These are phyloP conservation scores for Neoaliturus tenellus DNA, from an alignment of 2,888 invertebrate genomes.

Conservation along the genomic window DNA sequence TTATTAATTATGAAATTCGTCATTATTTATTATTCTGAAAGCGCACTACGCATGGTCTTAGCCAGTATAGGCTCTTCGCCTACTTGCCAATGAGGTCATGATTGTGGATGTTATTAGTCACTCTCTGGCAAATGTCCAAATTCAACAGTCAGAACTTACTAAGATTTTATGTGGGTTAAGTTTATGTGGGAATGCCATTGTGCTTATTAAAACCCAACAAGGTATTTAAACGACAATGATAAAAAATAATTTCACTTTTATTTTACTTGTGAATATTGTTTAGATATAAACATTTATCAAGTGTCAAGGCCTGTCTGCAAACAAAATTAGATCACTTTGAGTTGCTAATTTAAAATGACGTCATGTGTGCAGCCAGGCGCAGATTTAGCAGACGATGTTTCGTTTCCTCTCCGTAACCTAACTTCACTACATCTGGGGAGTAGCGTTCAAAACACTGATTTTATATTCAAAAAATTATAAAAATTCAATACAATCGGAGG, in stretches of 20 bases:
- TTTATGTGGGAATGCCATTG: no score
- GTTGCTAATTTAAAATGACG: not conserved
- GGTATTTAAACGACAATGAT: no score
- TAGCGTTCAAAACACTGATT: not conserved
- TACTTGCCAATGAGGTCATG: conserved; percentile 47
- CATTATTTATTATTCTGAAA: no score
- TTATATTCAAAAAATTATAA: conserved; percentile 12
- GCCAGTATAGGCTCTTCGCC: not conserved
- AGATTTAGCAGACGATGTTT: conserved; percentile 37
- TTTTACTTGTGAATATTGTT: no score
- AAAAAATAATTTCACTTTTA: no score
- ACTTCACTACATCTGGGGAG: not conserved
- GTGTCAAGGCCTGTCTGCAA: not conserved
- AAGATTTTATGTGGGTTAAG: not conserved
- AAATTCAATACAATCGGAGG: conserved; percentile 31
- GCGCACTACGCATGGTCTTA: not conserved
- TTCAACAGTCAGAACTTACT: not conserved
- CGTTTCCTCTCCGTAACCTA: conserved; percentile 11
- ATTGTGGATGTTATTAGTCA: conserved; percentile 51
- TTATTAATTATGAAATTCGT: no score
- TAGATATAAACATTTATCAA: no score
- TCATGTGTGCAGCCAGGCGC: conserved; percentile 26
- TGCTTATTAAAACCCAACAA: no score
- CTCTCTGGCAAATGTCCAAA: conserved; percentile 29
- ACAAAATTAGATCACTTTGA: not conserved